Evolutionary conservation across 2,113 vertebrate species (phyloP).

Genomic region (Menidia beryllina): DNA sequence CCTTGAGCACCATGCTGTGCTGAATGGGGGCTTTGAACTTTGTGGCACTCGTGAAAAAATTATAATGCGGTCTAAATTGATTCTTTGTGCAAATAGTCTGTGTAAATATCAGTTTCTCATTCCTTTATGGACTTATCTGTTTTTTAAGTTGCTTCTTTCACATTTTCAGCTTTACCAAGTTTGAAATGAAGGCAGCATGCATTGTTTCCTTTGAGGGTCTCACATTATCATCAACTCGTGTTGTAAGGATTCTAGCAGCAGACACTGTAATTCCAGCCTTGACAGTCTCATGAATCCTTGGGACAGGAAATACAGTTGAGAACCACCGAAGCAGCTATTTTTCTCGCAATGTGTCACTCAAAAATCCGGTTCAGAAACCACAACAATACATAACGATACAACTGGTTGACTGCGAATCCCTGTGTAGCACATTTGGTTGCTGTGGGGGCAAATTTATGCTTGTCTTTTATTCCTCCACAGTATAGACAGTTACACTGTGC

Average conservation of each 20-base stretch:
- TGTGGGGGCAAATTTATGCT: slow-evolving; percentile 29
- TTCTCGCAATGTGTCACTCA: not conserved
- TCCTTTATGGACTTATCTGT: not conserved
- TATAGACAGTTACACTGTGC: slow-evolving; percentile 17
- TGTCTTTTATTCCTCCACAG: not conserved
- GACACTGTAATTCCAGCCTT: not conserved
- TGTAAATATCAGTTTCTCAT: not conserved
- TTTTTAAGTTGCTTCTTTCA: not conserved
- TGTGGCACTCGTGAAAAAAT: slow-evolving; percentile 20
- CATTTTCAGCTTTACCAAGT: not conserved
- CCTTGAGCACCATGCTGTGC: slow-evolving; percentile 24
- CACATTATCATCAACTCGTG: not conserved
- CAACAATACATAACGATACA: slow-evolving; percentile 22
- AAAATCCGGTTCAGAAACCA: slow-evolving; percentile 13
- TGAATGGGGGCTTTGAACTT: slow-evolving; percentile 22
- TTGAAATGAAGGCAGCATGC: not conserved
- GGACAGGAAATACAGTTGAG: slow-evolving; percentile 2
- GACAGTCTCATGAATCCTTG: not conserved
- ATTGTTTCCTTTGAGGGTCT: not conserved
- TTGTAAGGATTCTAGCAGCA: not conserved
- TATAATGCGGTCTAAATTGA: slow-evolving; percentile 33
- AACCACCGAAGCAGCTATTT: slow-evolving; percentile 1
- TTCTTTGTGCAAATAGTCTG: slow-evolving; percentile 9
- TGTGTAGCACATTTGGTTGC: slow-evolving; percentile 20
- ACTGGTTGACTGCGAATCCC: slow-evolving; percentile 3